Conservation (phyloP, 2,113 vertebrate genomes). For the Chauna torquata region DNA sequence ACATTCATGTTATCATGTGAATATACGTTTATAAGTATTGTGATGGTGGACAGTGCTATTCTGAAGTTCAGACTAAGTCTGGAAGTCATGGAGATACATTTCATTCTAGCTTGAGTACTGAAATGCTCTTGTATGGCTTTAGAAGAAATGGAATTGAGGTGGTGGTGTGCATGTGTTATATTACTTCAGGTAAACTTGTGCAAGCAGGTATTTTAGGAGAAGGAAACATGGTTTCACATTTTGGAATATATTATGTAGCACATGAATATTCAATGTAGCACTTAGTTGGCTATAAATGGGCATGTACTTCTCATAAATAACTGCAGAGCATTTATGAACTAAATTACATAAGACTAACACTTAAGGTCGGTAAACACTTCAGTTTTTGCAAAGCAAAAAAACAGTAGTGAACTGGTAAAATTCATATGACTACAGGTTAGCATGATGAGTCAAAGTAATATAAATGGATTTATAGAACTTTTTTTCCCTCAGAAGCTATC, state of each 20-base stretch:
- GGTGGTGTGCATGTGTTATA: neutral
- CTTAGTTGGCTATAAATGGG: neutral
- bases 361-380: neutral
- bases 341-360: neutral
- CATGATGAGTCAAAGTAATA: neutral
- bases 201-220: neutral
- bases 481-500: neutral
- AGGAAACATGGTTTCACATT: neutral
- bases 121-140: neutral
- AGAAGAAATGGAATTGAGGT: neutral
- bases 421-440: neutral
- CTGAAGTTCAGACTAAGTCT: neutral
- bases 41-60: neutral
- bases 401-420: neutral
- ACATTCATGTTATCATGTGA: neutral
- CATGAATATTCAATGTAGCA: neutral
- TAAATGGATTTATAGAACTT: neutral
- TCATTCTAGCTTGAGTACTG: neutral
- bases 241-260: neutral
- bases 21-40: neutral
- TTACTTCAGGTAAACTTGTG: neutral
- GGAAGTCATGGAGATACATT: neutral
- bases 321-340: neutral
- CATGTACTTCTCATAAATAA: neutral
- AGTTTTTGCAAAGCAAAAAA: neutral